A percentile compares a stretch with the other conserved stretches of the same genome.
Evolutionary conservation across 2,888 invertebrate genomes (phyloP).

Genomic region (Seira ritae): DNA sequence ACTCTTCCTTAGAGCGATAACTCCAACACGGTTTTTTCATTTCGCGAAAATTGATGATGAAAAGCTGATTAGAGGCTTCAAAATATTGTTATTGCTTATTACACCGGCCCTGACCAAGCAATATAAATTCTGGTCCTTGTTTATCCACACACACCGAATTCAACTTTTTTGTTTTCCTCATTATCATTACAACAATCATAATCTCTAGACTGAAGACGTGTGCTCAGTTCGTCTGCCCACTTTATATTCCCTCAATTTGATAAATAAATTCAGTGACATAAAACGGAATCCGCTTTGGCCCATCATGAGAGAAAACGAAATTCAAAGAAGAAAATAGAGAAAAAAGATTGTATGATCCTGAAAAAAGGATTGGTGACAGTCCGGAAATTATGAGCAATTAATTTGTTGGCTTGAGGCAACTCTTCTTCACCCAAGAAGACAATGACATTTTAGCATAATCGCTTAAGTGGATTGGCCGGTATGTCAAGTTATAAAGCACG

Average conservation of each 20-base stretch:
- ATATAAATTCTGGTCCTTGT: conserved; percentile 56
- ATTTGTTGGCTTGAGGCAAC: conserved; percentile 63
- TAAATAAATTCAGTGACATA: conserved; percentile 16
- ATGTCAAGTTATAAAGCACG: conserved; percentile 57
- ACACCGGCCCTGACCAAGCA: conserved; percentile 12
- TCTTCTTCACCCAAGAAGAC: conserved; percentile 45
- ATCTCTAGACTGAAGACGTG: not conserved
- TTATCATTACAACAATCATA: not conserved
- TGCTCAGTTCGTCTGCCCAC: not conserved
- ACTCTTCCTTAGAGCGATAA: conserved; percentile 4
- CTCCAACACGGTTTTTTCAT: conserved; percentile 34
- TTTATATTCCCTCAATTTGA: not conserved
- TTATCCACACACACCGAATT: conserved; percentile 28
- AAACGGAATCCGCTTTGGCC: conserved; percentile 7
- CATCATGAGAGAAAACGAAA: too few relatives aligned
- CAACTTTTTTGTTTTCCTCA: conserved; percentile 12
- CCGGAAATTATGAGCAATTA: conserved; percentile 68
- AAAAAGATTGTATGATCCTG: conserved; percentile 4
- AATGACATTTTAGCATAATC: conserved; percentile 63
- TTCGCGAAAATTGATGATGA: conserved; percentile 53
- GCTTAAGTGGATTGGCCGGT: conserved; percentile 67
- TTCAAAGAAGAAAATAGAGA: conserved; percentile 29
- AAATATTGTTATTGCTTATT: conserved; percentile 53
- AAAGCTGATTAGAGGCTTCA: conserved; percentile 62
- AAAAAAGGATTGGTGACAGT: conserved; percentile 64